Evolutionary conservation across 2,113 vertebrate species (phyloP).

Genomic region (Myodes glareolus): DNA sequence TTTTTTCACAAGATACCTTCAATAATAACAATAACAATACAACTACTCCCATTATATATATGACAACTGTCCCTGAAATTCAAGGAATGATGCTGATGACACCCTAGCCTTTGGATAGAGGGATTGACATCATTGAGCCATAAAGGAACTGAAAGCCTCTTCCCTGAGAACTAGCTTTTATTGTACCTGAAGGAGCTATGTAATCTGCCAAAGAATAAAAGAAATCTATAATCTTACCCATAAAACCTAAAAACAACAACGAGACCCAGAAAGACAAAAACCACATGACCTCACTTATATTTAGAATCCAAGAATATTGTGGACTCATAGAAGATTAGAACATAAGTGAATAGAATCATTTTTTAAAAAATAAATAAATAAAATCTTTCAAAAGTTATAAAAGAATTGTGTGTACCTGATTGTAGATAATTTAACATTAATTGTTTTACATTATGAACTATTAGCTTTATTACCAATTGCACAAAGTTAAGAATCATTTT

Average conservation of each 20-base stretch:
- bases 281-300: not conserved
- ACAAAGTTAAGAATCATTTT: not conserved
- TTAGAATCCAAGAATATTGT: not conserved
- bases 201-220: not conserved
- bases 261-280: not conserved
- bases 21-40: not conserved
- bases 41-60: not conserved
- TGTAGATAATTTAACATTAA: too few species aligned
- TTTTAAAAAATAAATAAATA: too few species aligned
- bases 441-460: not conserved
- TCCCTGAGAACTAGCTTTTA: not conserved
- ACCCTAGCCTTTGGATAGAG: not conserved
- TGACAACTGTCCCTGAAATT: not conserved
- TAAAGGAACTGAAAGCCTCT: not conserved
- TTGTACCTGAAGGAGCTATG: not conserved
- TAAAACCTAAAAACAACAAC: not conserved
- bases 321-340: not conserved
- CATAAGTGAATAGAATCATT: not conserved
- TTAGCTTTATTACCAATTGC: not conserved
- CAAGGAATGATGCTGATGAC: not conserved
- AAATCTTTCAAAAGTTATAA: too few species aligned
- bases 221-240: not conserved
- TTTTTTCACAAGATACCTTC: not conserved
- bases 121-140: not conserved
- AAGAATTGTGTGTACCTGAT: too few species aligned